Evolutionary conservation across 92 coral and sea anemone species (phyloP).

Genomic region (Montipora capitata): DNA sequence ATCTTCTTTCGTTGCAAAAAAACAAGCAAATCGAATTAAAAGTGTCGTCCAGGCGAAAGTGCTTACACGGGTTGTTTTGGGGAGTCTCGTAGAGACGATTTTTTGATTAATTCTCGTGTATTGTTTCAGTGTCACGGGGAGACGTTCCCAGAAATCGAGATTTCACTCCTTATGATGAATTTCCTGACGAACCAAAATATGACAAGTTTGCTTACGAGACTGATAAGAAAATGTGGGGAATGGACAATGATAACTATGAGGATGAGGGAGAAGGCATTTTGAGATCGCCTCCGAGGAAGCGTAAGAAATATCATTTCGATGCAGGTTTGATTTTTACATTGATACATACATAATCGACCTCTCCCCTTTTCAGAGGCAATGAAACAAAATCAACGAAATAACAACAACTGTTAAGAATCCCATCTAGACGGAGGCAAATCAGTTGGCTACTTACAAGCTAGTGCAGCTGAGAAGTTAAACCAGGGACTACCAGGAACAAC

Average conservation of each 20-base stretch:
- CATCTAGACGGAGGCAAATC: no score
- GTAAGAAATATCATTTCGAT: conserved; percentile 14
- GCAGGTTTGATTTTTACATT: conserved; percentile 14
- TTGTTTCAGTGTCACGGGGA: conserved; percentile 16
- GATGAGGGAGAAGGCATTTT: conserved; percentile 17
- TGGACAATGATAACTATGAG: conserved; percentile 13
- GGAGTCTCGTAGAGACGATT: neutral
- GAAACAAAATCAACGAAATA: no score
- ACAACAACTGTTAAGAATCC: no score
- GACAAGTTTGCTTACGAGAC: conserved; percentile 53
- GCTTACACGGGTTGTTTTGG: neutral
- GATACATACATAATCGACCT: neutral
- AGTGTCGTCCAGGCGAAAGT: no score
- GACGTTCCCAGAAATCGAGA: conserved; percentile 33
- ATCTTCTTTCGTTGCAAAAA: no score
- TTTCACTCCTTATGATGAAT: conserved; percentile 6
- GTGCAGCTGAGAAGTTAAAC: no score
- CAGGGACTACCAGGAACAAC: no score
- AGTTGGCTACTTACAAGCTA: no score
- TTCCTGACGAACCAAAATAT: conserved; percentile 40
- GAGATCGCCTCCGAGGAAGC: conserved; percentile 1
- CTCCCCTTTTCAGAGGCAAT: no score
- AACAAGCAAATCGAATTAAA: no score
- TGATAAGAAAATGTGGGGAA: conserved; percentile 46
- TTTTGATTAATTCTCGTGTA: neutral